Evolutionary conservation across 2,888 invertebrate genomes (phyloP).

Genomic region (Tenodera sinensis): DNA sequence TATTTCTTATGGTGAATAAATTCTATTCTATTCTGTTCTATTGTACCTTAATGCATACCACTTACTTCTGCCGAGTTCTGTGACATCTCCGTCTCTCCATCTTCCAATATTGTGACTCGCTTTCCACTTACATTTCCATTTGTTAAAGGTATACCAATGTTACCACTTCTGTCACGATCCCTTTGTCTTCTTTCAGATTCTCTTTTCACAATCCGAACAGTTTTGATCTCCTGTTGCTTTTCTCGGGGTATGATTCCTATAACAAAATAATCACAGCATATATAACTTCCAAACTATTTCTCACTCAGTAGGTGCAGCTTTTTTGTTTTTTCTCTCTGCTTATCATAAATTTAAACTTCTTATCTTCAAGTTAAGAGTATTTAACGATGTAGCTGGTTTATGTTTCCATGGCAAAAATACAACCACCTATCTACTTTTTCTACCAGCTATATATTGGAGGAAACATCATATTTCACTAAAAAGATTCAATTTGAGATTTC

Average conservation of each 20-base stretch:
- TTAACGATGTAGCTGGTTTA: too few species aligned
- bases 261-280: conserved; percentile 26
- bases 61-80: conserved; percentile 20
- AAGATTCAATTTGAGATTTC: too few species aligned
- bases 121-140: conserved; percentile 34
- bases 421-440: too few species aligned
- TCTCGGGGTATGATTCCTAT: conserved; percentile 69
- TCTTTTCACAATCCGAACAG: conserved; percentile 88
- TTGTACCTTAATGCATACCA: neutral
- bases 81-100: neutral
- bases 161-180: conserved; percentile 65
- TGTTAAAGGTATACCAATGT: conserved; percentile 39
- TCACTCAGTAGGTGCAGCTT: neutral
- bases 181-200: conserved; percentile 83
- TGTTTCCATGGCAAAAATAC: too few species aligned
- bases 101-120: conserved; percentile 32
- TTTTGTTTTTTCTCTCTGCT: too few species aligned
- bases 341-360: too few species aligned
- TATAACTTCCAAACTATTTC: neutral
- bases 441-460: too few species aligned
- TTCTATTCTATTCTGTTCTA: too few species aligned
- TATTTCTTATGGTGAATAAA: too few species aligned
- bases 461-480: too few species aligned
- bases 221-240: conserved; percentile 81
- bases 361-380: too few species aligned